Base-by-base conservation (phyloP, 2,797 vertebrate genomes). In the Manis crassicaudata region DNA sequence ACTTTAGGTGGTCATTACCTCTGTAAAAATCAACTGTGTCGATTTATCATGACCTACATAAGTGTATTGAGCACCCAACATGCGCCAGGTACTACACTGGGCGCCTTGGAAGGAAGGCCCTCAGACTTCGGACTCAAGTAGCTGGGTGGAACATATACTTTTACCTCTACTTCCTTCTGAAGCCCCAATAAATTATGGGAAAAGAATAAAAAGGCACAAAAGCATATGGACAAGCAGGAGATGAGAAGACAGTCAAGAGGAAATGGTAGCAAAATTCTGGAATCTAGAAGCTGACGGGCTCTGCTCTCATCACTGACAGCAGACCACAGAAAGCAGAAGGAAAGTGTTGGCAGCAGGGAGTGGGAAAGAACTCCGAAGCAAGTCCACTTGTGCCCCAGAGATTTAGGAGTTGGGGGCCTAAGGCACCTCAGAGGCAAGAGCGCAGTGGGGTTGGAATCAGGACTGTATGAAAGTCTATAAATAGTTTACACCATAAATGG, bases 91-190 rank as follows among this genome's bases (percentile, higher is more conserved):
- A 3, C 29, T 35, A n/a, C 14, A 4, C n/a, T 23, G 65, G 20
- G 37, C 46, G n/a, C 52, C 73, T 35, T 5, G 27, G 73, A 52
- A 70, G 52, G 67, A 67, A 58, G 29, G 35, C 35, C 14, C 56
- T 40, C 7, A 17, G 14, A 16, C 73, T 32, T 50, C 40, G 7
- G 37, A 35, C 60, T 18, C 4, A 62, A 50, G 54, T 2, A n/a
- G 14, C 50, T 10, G 37, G 1, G 7, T 17, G 5, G 7, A 6
- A 43, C 1, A 6, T 18, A 5, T 1, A 9, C 40, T 21, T 73
- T 75, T 35, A 43, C n/a, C 75, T 86, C 79, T 13, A 12, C 60
- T 73, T 63, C 77, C 50, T 84, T 40, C 50, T 37, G 58, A 77
- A 68, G 35, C 16, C 70, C 84, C 72, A 56, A 3, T 25, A 89